Evolutionary conservation across 2,888 invertebrate genomes (phyloP).

Genomic region (Aspidapion aeneum): DNA sequence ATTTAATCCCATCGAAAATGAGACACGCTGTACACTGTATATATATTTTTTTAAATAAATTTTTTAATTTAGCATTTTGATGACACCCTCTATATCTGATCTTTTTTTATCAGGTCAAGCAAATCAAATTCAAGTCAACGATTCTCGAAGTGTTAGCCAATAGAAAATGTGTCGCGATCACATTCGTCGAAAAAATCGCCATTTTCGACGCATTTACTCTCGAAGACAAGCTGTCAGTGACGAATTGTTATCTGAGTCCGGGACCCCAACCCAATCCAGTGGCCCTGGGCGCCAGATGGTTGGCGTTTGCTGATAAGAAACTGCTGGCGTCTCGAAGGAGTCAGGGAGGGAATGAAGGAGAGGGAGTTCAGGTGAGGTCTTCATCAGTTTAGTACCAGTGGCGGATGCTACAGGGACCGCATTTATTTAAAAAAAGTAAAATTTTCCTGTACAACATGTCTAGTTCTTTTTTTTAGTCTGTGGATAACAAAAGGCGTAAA

Average conservation of each 20-base stretch:
- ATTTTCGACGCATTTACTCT: slow-evolving; percentile 87
- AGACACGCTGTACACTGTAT: too few relatives aligned
- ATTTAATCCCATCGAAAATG: too few relatives aligned
- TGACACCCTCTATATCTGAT: too few relatives aligned
- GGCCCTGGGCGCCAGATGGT: slow-evolving; percentile 81
- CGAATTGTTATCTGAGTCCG: slow-evolving; percentile 86
- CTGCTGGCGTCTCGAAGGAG: slow-evolving; percentile 74
- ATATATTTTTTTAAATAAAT: too few relatives aligned
- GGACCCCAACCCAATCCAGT: slow-evolving; percentile 80
- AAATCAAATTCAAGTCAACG: slow-evolving; percentile 88
- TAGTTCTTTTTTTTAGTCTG: too few relatives aligned
- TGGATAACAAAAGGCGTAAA: too few relatives aligned
- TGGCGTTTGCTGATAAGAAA: slow-evolving; percentile 84
- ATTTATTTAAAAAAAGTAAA: too few relatives aligned
- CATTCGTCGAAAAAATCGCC: slow-evolving; percentile 86
- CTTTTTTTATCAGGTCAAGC: slow-evolving; percentile 66
- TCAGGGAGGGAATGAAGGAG: slow-evolving; percentile 78
- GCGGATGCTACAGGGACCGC: too few relatives aligned
- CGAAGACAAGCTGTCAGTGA: slow-evolving; percentile 82
- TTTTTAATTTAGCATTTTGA: too few relatives aligned
- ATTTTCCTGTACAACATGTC: too few relatives aligned
- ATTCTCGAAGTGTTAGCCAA: slow-evolving; percentile 88
- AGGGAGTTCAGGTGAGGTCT: slow-evolving; percentile 46
- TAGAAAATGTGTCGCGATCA: slow-evolving; percentile 80
- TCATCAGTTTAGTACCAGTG: too few relatives aligned